Evolutionary conservation across 2,888 invertebrate genomes (phyloP).

Genomic region (Neoscelio sp.): DNA sequence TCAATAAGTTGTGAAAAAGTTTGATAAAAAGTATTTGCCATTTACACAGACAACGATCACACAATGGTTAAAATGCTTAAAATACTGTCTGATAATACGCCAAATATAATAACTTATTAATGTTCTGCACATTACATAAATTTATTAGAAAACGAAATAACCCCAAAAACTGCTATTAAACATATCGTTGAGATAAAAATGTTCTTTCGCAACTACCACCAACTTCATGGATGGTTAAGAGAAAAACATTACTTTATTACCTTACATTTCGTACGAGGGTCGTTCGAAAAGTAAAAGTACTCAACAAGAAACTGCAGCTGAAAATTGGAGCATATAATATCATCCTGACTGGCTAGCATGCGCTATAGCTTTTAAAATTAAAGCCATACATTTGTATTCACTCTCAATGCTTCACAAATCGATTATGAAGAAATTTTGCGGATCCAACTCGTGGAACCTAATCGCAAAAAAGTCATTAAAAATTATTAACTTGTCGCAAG

Average conservation of each 20-base stretch:
- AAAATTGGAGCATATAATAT: slow-evolving; percentile 7
- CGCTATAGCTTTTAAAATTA: slow-evolving; percentile 16
- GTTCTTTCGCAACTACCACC: slow-evolving; percentile 24
- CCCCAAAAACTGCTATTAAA: slow-evolving; percentile 1
- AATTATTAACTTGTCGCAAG: slow-evolving; percentile 1
- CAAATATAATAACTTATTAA: slow-evolving; percentile 14
- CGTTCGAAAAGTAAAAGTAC: not conserved
- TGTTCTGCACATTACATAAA: slow-evolving; percentile 28
- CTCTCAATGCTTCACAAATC: slow-evolving; percentile 14
- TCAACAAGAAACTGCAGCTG: not conserved
- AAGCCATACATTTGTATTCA: slow-evolving; percentile 25
- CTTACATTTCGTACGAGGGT: no score
- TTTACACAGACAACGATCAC: slow-evolving; percentile 31
- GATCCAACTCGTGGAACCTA: slow-evolving; percentile 28
- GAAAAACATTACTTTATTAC: no score
- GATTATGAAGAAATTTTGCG: slow-evolving; percentile 13
- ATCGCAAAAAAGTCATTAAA: slow-evolving; percentile 14
- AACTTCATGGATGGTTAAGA: slow-evolving; percentile 23
- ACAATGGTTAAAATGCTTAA: slow-evolving; percentile 35
- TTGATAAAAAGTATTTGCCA: slow-evolving; percentile 21
- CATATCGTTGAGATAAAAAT: slow-evolving; percentile 16
- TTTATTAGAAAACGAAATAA: slow-evolving; percentile 25
- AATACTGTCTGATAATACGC: not conserved
- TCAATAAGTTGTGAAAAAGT: not conserved
- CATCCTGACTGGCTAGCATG: slow-evolving; percentile 15